Evolutionary conservation across 2,888 invertebrate species (phyloP), one percentile per base, ranked within the genome.

Genomic region (Eupithecia tripunctaria): DNA sequence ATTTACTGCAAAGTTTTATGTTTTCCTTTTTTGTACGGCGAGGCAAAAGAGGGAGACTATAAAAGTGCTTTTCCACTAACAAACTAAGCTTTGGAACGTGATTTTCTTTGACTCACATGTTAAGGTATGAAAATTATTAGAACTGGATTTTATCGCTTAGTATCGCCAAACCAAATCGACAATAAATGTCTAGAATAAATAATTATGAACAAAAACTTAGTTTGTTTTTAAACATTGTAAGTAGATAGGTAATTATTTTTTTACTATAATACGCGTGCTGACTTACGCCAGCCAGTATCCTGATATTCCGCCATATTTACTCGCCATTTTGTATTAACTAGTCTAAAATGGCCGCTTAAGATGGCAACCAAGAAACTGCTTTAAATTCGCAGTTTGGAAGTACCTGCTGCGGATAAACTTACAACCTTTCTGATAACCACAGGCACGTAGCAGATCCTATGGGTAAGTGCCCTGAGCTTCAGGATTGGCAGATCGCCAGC

Each of bases 401-500:
- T 51, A 32, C 32, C 32, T 32, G 2, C 47, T 47, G 47, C 1
- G 47, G 47, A 47, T 47, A 10, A 2, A n/a, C 6, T n/a, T 47
- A 8, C 6, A 8, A 8, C 10, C 2, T n/a, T 51, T 21, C 47
- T 51, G 47, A 21, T 51, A 21, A 15, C 56, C 10, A 21, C 51
- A 51, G 51, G 21, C 51, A 25, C 12, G 12, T 56, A 56, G 25
- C 56, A 56, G 21, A 56, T 56, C 56, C 25, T 21, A 56, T 56
- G 12, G 56, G 21, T 25, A 56, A 56, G 56, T 25, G 18, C 29
- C 18, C 18, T 29, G 6, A 29, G 29, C 25, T 25, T 18, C 36
- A 32, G 27, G 6, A 60, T 36, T 78, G 79, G 79, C 76, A 68
- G 15, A n/a, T 36, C 21, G 78, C 78, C 79, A 78, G 60, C 14